A percentile compares a stretch with the other conserved stretches of the same genome.
Conservation (phyloP, 2,888 invertebrate genomes). For the Sphaeridia pumilis region DNA sequence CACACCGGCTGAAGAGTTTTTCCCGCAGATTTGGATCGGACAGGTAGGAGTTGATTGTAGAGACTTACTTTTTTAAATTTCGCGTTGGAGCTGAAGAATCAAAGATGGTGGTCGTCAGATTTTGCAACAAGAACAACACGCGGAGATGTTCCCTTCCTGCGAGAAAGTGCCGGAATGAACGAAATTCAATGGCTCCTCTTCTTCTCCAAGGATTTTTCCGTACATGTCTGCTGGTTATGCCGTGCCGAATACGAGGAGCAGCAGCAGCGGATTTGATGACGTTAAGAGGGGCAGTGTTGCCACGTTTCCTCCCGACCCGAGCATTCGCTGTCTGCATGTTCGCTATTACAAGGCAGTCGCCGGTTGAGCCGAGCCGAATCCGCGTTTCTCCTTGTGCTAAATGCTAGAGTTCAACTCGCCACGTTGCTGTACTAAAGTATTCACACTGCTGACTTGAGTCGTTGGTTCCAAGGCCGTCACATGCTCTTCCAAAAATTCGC, state of each 20-base stretch:
- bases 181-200: slow-evolving; percentile 25
- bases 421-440: too few relatives aligned
- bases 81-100: slow-evolving; percentile 3
- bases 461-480: not conserved
- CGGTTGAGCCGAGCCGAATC: not conserved
- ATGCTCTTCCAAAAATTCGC: not conserved
- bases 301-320: not conserved
- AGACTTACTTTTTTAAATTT: slow-evolving; percentile 7
- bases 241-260: not conserved
- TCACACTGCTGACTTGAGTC: not conserved
- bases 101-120: not conserved
- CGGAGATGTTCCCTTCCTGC: slow-evolving; percentile 24
- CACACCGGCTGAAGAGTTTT: too few relatives aligned
- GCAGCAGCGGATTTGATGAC: too few relatives aligned
- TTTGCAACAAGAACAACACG: not conserved
- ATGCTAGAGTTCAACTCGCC: too few relatives aligned
- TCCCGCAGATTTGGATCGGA: too few relatives aligned
- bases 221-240: slow-evolving; percentile 5
- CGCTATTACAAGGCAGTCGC: not conserved
- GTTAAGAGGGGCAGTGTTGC: not conserved
- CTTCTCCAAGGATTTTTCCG: slow-evolving; percentile 18
- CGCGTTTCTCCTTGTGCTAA: slow-evolving; percentile 1
- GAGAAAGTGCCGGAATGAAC: slow-evolving; percentile 28
- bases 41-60: too few relatives aligned
- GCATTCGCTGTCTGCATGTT: not conserved